These are phyloP conservation scores for Lepidurus arcticus DNA, from an alignment of 1,140 invertebrate species.

Conservation along the genomic window DNA sequence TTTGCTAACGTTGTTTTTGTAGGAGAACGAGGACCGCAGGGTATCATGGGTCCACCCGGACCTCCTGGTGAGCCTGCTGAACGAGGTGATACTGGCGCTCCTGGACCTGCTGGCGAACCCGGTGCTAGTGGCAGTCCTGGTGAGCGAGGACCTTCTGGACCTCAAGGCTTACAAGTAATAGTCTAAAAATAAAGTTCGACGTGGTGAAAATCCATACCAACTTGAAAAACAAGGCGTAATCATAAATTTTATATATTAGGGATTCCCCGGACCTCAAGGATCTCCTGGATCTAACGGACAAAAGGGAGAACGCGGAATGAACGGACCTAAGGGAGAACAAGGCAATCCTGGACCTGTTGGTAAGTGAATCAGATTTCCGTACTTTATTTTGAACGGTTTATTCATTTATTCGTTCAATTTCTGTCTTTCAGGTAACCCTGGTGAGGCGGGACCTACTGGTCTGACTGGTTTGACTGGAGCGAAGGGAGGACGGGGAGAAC, in stretches of 20 bases:
- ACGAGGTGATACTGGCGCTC: constrained; percentile 34
- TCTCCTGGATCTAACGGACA: constrained; percentile 59
- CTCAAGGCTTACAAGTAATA: constrained; percentile 45
- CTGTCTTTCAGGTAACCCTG: constrained; percentile 45
- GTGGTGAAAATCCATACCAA: not conserved
- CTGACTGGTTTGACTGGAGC: constrained; percentile 57
- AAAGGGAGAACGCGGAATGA: constrained; percentile 65
- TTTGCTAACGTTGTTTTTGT: not conserved
- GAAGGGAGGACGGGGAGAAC: constrained; percentile 65
- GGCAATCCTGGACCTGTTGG: constrained; percentile 45
- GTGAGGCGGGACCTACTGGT: constrained; percentile 58
- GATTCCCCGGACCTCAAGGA: constrained; percentile 60
- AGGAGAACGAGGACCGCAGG: constrained; percentile 35
- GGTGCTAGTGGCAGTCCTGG: constrained; percentile 64
- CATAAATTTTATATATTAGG: constrained; percentile 37
- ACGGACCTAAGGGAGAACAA: constrained; percentile 64
- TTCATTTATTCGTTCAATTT: not conserved
- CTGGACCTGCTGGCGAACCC: constrained; percentile 50
- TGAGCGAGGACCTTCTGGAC: constrained; percentile 56
- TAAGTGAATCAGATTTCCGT: not conserved
- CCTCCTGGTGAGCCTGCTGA: constrained; percentile 35
- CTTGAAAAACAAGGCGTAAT: not conserved
- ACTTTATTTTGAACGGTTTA: not conserved
- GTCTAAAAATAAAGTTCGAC: not conserved
- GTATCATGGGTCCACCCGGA: constrained; percentile 35